Percentiles rank a stretch among this genome's conserved stretches.
Evolutionary conservation across 35 echinoderm and acorn worm genomes (phyloP).

Genomic region (Holothuria glaberrima): DNA sequence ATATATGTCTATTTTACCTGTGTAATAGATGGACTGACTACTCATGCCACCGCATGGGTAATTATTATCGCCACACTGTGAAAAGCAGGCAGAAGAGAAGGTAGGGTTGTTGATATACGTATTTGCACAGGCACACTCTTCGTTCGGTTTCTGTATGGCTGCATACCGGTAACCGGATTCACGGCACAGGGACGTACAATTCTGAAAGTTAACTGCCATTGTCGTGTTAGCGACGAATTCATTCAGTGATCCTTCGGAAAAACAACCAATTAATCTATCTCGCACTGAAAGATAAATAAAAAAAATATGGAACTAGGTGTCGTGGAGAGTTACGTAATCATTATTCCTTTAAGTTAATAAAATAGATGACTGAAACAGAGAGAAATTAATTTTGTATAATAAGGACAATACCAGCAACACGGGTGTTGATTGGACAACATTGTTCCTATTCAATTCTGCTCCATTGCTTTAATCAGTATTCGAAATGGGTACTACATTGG

Average conservation of each 20-base stretch:
- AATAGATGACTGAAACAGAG: too few species aligned
- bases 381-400: too few species aligned
- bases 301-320: too few species aligned
- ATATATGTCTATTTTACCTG: constrained; percentile 58
- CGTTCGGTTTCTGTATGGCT: constrained; percentile 10
- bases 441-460: too few species aligned
- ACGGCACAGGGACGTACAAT: constrained; percentile 39
- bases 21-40: constrained; percentile 65
- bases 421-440: too few species aligned
- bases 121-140: constrained; percentile 65
- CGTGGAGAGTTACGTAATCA: not conserved
- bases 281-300: constrained; percentile 30
- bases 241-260: constrained; percentile 41
- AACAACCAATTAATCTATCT: constrained; percentile 72
- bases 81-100: constrained; percentile 14
- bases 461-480: too few species aligned
- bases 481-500: too few species aligned
- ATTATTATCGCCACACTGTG: constrained; percentile 52
- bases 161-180: constrained; percentile 61
- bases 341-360: too few species aligned
- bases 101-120: constrained; percentile 30
- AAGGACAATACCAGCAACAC: too few species aligned
- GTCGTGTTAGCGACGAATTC: constrained; percentile 28
- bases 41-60: constrained; percentile 66
- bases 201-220: constrained; percentile 51